Evolutionary conservation across 2,888 invertebrate species (phyloP).

Genomic region (Steinernema scapterisci): DNA sequence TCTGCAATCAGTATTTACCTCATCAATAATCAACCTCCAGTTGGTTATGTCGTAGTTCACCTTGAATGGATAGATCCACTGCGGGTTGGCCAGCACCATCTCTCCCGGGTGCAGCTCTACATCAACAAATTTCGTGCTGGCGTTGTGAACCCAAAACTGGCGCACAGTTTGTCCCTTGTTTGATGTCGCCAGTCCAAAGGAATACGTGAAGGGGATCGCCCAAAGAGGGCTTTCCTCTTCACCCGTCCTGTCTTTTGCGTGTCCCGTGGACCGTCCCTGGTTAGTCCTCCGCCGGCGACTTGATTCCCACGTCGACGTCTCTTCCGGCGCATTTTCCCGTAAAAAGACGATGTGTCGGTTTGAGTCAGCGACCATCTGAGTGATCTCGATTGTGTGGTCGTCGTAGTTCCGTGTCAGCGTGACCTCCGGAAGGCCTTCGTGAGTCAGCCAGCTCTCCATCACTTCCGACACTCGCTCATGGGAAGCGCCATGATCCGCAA

Average conservation of each 20-base stretch:
- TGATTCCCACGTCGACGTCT: constrained; percentile 2
- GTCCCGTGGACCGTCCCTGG: not conserved
- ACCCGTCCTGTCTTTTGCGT: constrained; percentile 19
- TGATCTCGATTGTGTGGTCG: constrained; percentile 52
- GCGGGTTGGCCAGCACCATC: constrained; percentile 63
- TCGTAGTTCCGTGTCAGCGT: constrained; percentile 62
- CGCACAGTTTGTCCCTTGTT: constrained; percentile 61
- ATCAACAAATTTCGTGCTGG: constrained; percentile 61
- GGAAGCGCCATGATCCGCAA: constrained; percentile 64
- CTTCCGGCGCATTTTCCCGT: constrained; percentile 22
- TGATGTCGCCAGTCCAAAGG: constrained; percentile 60
- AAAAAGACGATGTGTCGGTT: constrained; percentile 51
- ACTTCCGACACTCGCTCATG: constrained; percentile 51
- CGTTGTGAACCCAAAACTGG: constrained; percentile 65
- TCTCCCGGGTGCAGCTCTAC: constrained; percentile 56
- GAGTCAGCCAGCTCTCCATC: constrained; percentile 63
- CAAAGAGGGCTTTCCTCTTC: constrained; percentile 51
- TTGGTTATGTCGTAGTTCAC: constrained; percentile 65
- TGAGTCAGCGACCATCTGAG: constrained; percentile 45
- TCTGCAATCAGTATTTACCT: too few species aligned
- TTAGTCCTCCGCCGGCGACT: not conserved
- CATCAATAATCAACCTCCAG: constrained; percentile 62
- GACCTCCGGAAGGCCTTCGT: constrained; percentile 64
- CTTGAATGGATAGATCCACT: constrained; percentile 63
- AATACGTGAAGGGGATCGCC: constrained; percentile 65